These are phyloP conservation scores for Euphysa ruthae DNA, from an alignment of 30 jellyfish, hydroid and myxozoan species.

Conservation along the genomic window DNA sequence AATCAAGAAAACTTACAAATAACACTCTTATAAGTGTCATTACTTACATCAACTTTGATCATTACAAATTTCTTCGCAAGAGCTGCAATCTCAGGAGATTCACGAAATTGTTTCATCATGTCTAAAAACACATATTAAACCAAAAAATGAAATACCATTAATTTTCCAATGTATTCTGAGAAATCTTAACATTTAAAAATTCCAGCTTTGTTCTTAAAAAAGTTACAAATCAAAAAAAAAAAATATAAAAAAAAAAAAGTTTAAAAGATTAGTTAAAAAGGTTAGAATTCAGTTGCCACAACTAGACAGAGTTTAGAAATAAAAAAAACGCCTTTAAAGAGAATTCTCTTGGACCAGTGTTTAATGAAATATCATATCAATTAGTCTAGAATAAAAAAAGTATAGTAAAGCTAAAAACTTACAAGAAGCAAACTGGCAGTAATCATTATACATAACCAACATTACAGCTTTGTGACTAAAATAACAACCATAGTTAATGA, in stretches of 20 bases:
- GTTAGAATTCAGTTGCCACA: no score
- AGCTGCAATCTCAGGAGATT: constrained; percentile 42
- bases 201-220: no score
- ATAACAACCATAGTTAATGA: not conserved
- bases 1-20: no score
- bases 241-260: not conserved
- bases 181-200: no score
- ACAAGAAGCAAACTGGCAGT: constrained; percentile 82
- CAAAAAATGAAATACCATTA: not conserved
- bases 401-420: no score
- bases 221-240: not conserved
- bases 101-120: constrained; percentile 42
- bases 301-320: no score
- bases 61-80: constrained; percentile 53
- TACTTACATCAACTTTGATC: constrained; percentile 65
- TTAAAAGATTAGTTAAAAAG: not conserved
- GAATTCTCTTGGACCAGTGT: no score
- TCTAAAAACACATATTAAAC: constrained; percentile 27
- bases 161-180: not conserved
- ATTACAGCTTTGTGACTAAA: constrained; percentile 71
- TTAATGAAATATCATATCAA: no score
- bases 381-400: no score
- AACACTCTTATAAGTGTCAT: no score
- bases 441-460: constrained; percentile 70
- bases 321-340: no score